Percentiles rank a stretch among this genome's conserved stretches.
Conservation (phyloP, 2,888 invertebrate genomes). For the Standfussiana lucernea region DNA sequence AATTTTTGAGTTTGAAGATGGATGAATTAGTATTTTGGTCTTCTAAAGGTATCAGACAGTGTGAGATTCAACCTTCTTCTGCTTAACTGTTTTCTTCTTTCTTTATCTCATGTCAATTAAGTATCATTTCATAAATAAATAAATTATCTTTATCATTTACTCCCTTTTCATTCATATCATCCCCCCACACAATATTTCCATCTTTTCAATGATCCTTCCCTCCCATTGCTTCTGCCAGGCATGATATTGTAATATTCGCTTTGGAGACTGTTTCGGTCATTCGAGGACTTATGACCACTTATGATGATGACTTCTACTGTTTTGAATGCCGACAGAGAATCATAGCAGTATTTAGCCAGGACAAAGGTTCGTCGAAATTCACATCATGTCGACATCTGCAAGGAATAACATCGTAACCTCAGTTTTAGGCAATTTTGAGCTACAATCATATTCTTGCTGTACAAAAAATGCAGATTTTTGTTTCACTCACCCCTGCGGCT, state of each 20-base stretch:
- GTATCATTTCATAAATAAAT: no score
- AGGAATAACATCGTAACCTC: no score
- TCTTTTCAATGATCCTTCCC: not conserved
- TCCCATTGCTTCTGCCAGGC: not conserved
- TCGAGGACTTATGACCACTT: not conserved
- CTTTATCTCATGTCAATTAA: not conserved
- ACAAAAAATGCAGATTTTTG: no score
- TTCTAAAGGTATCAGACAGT: not conserved
- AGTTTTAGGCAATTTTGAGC: no score
- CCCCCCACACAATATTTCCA: not conserved
- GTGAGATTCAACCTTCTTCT: not conserved
- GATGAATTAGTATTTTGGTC: not conserved
- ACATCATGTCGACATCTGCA: no score
- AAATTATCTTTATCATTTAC: not conserved
- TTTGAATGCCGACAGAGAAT: no score
- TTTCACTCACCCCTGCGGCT: no score
- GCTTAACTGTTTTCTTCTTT: not conserved
- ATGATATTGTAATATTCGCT: not conserved
- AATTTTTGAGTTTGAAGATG: fast-evolving
- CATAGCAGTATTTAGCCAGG: no score
- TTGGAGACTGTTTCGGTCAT: not conserved
- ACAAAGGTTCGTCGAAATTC: no score
- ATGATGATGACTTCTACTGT: no score
- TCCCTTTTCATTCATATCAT: not conserved
- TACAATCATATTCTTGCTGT: no score